Evolutionary conservation across 2,113 vertebrate species (phyloP), one percentile per base, ranked within the genome.

Genomic region (Limanda limanda): DNA sequence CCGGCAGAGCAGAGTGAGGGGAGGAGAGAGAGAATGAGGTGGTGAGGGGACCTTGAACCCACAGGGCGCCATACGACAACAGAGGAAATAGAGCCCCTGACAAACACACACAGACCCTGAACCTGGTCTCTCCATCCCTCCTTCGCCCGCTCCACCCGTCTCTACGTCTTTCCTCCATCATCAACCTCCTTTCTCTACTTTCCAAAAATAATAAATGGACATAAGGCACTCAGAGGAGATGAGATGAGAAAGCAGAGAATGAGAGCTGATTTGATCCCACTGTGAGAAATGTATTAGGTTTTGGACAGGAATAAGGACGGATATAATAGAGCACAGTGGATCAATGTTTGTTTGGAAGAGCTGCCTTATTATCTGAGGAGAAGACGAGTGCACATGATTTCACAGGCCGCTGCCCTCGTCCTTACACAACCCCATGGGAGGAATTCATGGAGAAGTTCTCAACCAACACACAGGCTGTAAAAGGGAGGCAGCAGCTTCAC

Each of bases 1-100:
- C 65, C 54, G 68, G 60, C 18, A 42, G 75, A 68, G 64, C 15
- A 52, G 48, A 54, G 40, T 13, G 40, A 13, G 40, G 40, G 11
- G 40, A 42, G 40, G 40, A 76, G 66, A 47, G 62, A 66, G 69
- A 61, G 67, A 69, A 61, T 66, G 71, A 84, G 84, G 84, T 82
- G 67, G 60, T 81, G 70, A 72, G 63, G 79, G 76, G 85, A 89
- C 86, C 89, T 83, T 88, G 85, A 90, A 89, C 78, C 75, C 70
- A 18, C 35, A 51, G 59, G 24, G 75, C 68, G 62, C 55, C 75
- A 74, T 14, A 64, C 60, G 78, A 82, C 76, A 83, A 66, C 76
- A 76, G 69, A 89, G 88, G 85, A 88, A 84, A 87, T 78, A 21
- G 78, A 83, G 64, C 55, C 59, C 27, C 72, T 74, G 75, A 79